phyloP scores from a whole-genome alignment of 2,797 vertebrate species.

The Pristis pectinata region DNA sequence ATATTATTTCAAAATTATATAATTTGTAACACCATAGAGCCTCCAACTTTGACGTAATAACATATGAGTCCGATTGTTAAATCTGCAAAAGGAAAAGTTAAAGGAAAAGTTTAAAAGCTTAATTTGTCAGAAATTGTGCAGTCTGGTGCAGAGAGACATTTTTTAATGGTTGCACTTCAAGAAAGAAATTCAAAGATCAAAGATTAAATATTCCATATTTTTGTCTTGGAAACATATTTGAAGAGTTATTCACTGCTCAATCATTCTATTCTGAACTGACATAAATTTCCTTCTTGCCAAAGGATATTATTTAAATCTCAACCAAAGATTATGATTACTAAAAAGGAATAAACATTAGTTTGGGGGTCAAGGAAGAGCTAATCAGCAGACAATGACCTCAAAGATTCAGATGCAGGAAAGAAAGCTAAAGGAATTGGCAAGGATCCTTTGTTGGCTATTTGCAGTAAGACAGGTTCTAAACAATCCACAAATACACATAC shows the following conservation, averaged over 20 bases:
- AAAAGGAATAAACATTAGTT: not conserved
- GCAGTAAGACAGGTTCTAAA: not conserved
- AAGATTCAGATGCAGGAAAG: not conserved
- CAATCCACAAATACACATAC: not conserved
- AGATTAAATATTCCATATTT: conserved; percentile 16
- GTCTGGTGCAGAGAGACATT: not conserved
- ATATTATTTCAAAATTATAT: not conserved
- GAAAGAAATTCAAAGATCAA: not conserved
- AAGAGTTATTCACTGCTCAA: not conserved
- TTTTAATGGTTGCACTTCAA: not conserved
- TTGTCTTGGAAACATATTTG: not conserved
- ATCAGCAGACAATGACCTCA: not conserved
- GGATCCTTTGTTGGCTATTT: not conserved
- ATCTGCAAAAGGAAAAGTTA: not conserved
- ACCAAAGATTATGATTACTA: not conserved
- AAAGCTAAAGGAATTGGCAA: not conserved
- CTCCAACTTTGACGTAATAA: not conserved
- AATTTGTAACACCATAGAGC: not conserved
- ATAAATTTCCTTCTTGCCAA: not conserved
- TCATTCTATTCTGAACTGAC: not conserved
- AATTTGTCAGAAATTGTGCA: not conserved
- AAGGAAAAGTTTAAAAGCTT: not conserved
- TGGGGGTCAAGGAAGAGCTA: not conserved
- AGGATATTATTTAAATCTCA: not conserved
- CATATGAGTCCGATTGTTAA: not conserved